phyloP scores from a whole-genome alignment of 2,888 invertebrate genomes.

The Hemistola chrysoprasaria region DNA sequence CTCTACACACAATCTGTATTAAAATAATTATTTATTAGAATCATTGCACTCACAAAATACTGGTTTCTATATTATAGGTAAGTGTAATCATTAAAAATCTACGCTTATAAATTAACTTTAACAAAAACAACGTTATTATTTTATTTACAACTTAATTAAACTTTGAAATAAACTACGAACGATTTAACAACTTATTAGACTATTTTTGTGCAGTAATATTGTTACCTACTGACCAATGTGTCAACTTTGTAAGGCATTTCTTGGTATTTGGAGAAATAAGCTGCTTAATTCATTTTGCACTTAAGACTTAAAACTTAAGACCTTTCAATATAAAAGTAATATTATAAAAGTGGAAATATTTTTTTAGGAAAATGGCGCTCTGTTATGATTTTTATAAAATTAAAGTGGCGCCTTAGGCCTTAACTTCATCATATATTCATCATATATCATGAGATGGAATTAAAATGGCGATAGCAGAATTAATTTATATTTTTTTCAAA shows the following conservation, averaged over 20 bases:
- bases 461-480: too few relatives aligned
- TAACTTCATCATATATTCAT: too few relatives aligned
- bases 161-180: constrained; percentile 43
- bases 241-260: constrained; percentile 23
- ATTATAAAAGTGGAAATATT: too few relatives aligned
- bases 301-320: constrained; percentile 4
- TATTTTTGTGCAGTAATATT: constrained; percentile 29
- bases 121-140: constrained; percentile 43
- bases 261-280: constrained; percentile 17
- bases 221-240: constrained; percentile 18
- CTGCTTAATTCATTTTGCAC: constrained; percentile 3
- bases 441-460: too few relatives aligned
- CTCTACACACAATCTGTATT: constrained; percentile 62
- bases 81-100: constrained; percentile 33
- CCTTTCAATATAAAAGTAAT: too few relatives aligned
- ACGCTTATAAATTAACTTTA: constrained; percentile 46
- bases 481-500: too few relatives aligned
- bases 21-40: constrained; percentile 31
- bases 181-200: constrained; percentile 38
- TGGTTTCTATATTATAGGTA: constrained; percentile 47
- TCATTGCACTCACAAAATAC: constrained; percentile 76
- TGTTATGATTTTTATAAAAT: too few relatives aligned
- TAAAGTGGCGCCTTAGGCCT: too few relatives aligned
- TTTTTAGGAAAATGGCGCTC: too few relatives aligned
- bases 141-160: constrained; percentile 51